These are phyloP conservation scores for Uloborus plumipes DNA, from an alignment of 2,888 invertebrate genomes.

Conservation along the genomic window DNA sequence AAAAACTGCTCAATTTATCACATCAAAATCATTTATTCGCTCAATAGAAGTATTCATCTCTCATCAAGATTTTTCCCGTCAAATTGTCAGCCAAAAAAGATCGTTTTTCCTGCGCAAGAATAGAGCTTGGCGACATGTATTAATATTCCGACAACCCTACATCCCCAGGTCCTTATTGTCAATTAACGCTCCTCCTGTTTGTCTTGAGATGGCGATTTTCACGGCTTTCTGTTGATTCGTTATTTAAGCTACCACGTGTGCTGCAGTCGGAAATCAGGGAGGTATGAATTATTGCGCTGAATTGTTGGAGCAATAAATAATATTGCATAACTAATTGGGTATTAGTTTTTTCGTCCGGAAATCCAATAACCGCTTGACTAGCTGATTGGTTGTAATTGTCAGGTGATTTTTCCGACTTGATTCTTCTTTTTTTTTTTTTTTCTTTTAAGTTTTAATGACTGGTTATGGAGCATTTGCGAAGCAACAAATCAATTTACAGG, in stretches of 20 bases:
- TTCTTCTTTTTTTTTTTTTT: too few species aligned
- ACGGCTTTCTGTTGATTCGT: conserved; percentile 41
- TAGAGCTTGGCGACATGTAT: conserved; percentile 19
- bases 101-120: neutral
- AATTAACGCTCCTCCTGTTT: conserved; percentile 38
- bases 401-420: conserved; percentile 10
- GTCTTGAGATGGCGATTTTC: conserved; percentile 43
- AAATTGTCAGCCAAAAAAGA: neutral
- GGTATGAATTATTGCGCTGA: conserved; percentile 9
- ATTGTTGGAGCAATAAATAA: conserved; percentile 27
- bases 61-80: neutral
- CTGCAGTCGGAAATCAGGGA: conserved; percentile 5
- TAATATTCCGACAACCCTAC: conserved; percentile 26
- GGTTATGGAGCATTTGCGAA: too few species aligned
- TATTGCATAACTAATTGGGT: conserved; percentile 42
- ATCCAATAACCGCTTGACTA: conserved; percentile 5
- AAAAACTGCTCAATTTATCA: too few species aligned
- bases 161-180: conserved; percentile 27
- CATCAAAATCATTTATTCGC: too few species aligned
- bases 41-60: too few species aligned
- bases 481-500: too few species aligned
- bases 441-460: too few species aligned
- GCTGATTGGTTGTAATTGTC: conserved; percentile 4
- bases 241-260: conserved; percentile 22
- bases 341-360: conserved; percentile 11